phyloP scores from a whole-genome alignment of 2,113 vertebrate species.

The Pygoscelis antarcticus region DNA sequence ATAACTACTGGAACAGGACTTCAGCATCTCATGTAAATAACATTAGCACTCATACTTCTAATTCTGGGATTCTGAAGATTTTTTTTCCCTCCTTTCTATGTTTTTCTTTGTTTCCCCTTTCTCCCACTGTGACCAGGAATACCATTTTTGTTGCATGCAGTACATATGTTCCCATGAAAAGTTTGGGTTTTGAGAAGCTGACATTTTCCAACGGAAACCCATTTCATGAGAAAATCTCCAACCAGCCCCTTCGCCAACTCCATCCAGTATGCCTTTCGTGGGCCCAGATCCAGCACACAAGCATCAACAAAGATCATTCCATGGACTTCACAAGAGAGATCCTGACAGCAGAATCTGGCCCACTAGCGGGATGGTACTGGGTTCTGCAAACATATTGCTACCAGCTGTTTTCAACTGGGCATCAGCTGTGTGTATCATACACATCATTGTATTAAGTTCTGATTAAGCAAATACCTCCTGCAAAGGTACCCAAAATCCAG shows the following conservation, averaged over 20 bases:
- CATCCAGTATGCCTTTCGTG: not conserved
- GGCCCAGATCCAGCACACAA: conserved; percentile 7
- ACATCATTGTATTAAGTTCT: not conserved
- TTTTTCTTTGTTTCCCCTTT: not conserved
- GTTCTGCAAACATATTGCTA: not conserved
- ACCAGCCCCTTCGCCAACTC: not conserved
- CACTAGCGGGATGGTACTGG: not conserved
- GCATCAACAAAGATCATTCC: not conserved
- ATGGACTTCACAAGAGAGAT: not conserved
- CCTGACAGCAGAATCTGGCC: not conserved
- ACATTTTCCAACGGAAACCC: not conserved
- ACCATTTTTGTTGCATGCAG: not conserved
- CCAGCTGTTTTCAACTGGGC: not conserved
- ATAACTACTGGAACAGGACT: not conserved
- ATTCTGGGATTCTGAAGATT: not conserved
- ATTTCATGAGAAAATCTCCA: conserved; percentile 33
- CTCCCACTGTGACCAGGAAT: not conserved
- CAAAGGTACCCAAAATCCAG: not conserved
- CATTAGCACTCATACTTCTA: not conserved
- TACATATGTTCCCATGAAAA: not conserved
- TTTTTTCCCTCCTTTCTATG: not conserved
- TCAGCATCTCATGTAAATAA: not conserved
- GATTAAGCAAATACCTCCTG: not conserved
- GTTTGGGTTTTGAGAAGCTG: not conserved
- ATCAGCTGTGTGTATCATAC: not conserved